Base-by-base conservation (phyloP, 2,888 invertebrate genomes). In the Hesperia comma region DNA sequence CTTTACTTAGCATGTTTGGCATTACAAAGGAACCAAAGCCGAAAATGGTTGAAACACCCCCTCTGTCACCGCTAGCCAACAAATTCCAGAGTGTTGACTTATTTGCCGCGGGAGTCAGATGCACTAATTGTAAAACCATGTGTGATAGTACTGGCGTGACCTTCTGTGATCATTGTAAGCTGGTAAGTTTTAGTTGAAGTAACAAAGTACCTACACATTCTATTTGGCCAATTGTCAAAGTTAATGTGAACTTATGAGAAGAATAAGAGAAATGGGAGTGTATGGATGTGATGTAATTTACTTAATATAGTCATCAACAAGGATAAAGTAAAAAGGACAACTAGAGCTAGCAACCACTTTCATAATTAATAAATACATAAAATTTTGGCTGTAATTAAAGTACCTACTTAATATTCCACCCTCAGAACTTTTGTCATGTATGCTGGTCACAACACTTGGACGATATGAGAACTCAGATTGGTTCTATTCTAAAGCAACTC, bases 371-470 rank as follows among this genome's bases (percentile, higher is more conserved):
- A n/a, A 4, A 26, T 26, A 2, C 26, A 4, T 26, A 26, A 26
- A 26, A 37, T 8, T 10, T 8, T 10, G 12, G 8, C 37, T n/a
- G 33, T n/a, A 15, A 6, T 15, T 54, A n/a, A 8, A 17, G 10
- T 15, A n/a, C n/a, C n/a, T n/a, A n/a, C n/a, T n/a, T n/a, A 10
- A 57, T 4, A 61, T 49, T 46, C 2, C 19, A 14, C 40, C 21
- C 0, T 67, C 78, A 95, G 95, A 90, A 90, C 71, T 95, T 94
- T 77, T 95, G 95, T 78, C 83, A 85, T 14, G 83, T 93, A 7
- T 95, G 95, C 78, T 95, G 94, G 94, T 83, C 90, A 6, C 91
- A 91, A 46, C 95, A 95, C 77, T 83, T 94, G 67, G 88, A 91
- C 21, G 94, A 95, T 68, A 87, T 95, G 81, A 88, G 93, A 73